Evolutionary conservation across 2,888 invertebrate species (phyloP).

Genomic region (Yponomeuta plumbellus): DNA sequence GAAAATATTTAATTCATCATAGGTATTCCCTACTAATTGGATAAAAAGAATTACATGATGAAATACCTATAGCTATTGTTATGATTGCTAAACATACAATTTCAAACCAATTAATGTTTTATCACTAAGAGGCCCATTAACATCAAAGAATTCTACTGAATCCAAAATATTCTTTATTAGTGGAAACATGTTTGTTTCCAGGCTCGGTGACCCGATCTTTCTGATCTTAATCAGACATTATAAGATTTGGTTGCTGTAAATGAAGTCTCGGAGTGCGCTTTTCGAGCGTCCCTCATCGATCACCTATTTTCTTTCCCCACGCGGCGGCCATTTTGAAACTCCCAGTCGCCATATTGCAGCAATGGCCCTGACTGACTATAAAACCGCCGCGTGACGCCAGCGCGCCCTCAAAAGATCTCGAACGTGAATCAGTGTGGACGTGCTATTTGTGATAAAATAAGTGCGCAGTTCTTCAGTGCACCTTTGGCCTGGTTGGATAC

Average conservation of each 20-base stretch:
- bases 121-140: too few species aligned
- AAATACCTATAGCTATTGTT: too few species aligned
- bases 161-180: too few species aligned
- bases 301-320: conserved; percentile 29
- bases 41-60: too few species aligned
- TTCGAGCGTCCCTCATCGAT: conserved; percentile 26
- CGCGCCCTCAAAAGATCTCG: conserved; percentile 40
- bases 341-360: conserved; percentile 24
- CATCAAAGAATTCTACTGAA: too few species aligned
- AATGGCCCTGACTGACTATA: conserved; percentile 42
- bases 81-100: too few species aligned
- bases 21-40: too few species aligned
- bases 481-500: conserved; percentile 64
- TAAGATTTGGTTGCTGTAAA: background rate
- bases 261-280: background rate
- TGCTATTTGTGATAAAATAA: conserved; percentile 44
- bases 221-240: too few species aligned
- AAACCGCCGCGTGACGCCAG: conserved; percentile 54
- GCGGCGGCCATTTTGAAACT: conserved; percentile 21
- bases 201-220: background rate
- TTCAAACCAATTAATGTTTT: too few species aligned
- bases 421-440: conserved; percentile 48
- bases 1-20: too few species aligned
- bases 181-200: background rate
- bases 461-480: conserved; percentile 49